Conservation (phyloP, 1,140 invertebrate species). For the Cotesia typhae region DNA sequence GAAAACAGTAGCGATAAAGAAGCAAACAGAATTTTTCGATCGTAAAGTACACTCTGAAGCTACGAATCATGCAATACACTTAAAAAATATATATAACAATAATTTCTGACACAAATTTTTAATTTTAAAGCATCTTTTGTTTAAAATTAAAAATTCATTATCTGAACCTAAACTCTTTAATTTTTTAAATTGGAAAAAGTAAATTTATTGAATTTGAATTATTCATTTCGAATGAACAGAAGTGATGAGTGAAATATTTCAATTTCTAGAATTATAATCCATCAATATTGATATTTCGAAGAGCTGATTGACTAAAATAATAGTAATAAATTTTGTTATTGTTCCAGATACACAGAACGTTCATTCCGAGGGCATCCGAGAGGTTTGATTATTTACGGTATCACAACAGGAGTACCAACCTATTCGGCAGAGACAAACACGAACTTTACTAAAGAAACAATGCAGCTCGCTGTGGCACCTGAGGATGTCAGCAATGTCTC, state of each 20-base stretch:
- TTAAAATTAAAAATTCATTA: no score
- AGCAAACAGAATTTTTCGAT: no score
- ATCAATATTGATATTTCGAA: neutral
- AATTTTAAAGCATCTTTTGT: no score
- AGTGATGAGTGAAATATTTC: neutral
- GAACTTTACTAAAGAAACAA: slow-evolving; percentile 43
- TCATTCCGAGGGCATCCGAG: slow-evolving; percentile 54
- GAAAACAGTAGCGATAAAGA: no score
- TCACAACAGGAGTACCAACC: slow-evolving; percentile 44
- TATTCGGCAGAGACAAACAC: slow-evolving; percentile 45
- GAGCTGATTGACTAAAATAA: slow-evolving; percentile 1
- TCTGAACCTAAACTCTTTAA: no score
- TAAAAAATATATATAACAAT: no score
- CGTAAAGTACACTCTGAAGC: no score
- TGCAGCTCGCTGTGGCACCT: slow-evolving; percentile 35
- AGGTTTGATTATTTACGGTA: slow-evolving; percentile 60
- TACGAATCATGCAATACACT: no score
- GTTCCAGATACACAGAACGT: slow-evolving; percentile 55
- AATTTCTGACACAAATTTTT: no score
- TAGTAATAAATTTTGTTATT: slow-evolving; percentile 15
- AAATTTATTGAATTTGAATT: no score
- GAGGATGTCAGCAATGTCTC: slow-evolving; percentile 46
- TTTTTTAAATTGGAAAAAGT: no score
- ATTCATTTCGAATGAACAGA: no score
- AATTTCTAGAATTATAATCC: neutral